These are phyloP conservation scores for Tetheella fluctuosa DNA, from an alignment of 2,888 invertebrate genomes.

Conservation along the genomic window DNA sequence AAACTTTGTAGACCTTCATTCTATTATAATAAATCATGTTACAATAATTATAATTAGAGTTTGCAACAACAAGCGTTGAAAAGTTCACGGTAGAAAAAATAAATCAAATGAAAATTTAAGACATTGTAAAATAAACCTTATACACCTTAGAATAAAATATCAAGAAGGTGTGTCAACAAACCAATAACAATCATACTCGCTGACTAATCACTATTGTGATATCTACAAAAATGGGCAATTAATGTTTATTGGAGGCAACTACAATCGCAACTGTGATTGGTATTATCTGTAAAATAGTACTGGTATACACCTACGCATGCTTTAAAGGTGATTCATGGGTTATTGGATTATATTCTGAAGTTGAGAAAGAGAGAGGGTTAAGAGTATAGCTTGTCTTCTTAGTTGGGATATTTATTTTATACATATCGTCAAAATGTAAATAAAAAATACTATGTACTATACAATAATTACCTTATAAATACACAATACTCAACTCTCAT, in stretches of 20 bases:
- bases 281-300: constrained; percentile 47
- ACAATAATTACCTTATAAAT: too few species aligned
- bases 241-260: constrained; percentile 31
- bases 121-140: not conserved
- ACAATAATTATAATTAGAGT: too few species aligned
- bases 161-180: too few species aligned
- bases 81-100: not conserved
- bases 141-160: not conserved
- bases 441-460: too few species aligned
- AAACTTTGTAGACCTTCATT: too few species aligned
- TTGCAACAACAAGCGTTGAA: too few species aligned
- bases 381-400: too few species aligned
- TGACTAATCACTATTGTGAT: constrained; percentile 24
- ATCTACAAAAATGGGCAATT: constrained; percentile 36
- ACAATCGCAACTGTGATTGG: constrained; percentile 34
- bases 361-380: too few species aligned
- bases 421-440: too few species aligned
- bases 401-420: too few species aligned
- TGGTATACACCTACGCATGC: constrained; percentile 40
- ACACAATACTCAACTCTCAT: too few species aligned
- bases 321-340: constrained; percentile 41
- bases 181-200: constrained; percentile 3
- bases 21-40: too few species aligned
- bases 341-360: constrained; percentile 16
- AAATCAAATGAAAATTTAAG: not conserved